Evolutionary conservation across 2,888 invertebrate species (phyloP), one percentile per base, ranked within the genome.

Genomic region (Ophion costatus): DNA sequence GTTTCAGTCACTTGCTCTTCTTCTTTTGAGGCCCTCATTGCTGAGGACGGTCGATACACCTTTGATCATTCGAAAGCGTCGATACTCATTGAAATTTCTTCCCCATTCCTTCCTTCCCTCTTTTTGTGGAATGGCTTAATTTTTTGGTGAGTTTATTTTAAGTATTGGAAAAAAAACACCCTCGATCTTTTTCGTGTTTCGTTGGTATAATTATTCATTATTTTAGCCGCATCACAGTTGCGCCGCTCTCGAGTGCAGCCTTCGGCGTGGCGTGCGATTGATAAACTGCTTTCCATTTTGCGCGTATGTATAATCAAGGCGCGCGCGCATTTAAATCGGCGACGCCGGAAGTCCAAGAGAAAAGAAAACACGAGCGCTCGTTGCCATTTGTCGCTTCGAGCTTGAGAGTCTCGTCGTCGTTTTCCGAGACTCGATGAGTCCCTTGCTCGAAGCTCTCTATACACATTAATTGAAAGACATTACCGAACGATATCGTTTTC

Each of bases 1-100:
- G 70, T 79, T 82, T 70, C 79, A 63, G 77, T 80, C 83, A 79
- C 76, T 79, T 75, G 71, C 83, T 2, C 33, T 38, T 4, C 38
- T 38, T 38, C 38, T 38, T 38, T 38, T 38, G 7, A 38, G 38
- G 38, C 38, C 38, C 38, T 38, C 38, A 38, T 38, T 38, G 38
- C 38, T 38, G 38, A 7, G 38, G 6, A 7, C 6, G 38, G 38
- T 38, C 38, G 38, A 38, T 38, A 38, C 38, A 38, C 2, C 6
- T 38, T 7, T 38, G 38, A 38, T 38, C 5, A 4, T 4, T 38
- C 38, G 38, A 38, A 7, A 38, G 71, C 59, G 76, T 66, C 80
- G 74, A 56, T 56, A 71, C 66, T 64, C 33, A 61, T 67, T n/a
- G 20, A 24, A 24, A 24, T 64, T 11, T 75, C 51, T 33, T 17